Base-by-base conservation (phyloP, 2,888 invertebrate genomes). In the Volucella zonaria region DNA sequence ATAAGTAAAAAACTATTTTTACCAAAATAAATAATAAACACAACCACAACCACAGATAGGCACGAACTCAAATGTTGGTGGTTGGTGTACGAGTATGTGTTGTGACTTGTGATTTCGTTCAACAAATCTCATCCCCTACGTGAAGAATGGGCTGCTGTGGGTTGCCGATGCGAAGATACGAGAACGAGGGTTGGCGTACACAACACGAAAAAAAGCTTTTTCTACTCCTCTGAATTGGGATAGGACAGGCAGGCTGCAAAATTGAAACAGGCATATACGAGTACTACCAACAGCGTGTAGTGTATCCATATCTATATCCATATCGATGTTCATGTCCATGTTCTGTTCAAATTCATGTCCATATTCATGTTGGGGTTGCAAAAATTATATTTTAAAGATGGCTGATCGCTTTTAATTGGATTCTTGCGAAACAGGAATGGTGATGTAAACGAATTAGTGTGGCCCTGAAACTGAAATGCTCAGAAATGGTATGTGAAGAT, bases 191-290 rank as follows among this genome's bases (percentile, higher is more conserved):
- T 6, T 6, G 31, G 31, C 6, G 6, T 6, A 31, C 31, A 31
- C 3, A 3, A 1, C 1, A 31, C 1, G 6, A 14, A 56, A 11
- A 8, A 71, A 52, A 80, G 80, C 76, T 80, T 78, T 78, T 64
- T 49, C 31, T 40, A 12, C 14, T 47, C 38, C 15, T 67, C 51
- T 40, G 61, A 62, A 71, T 85, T 85, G 83, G 83, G 80, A 80
- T 80, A 85, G 83, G 83, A 70, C 80, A 78, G 70, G 77, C 45
- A 77, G 70, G 70, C 38, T 31, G 31, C 31, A 31, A 31, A 31
- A 31, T 31, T 31, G 31, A 31, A 31, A 31, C 6, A 31, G 31
- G 31, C 31, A 31, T 31, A n/a, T n/a, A n/a, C n/a, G n/a, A n/a
- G n/a, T n/a, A 31, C 31, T 31, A 6, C 23, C 4, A 23, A 23